A percentile compares a stretch with the other conserved stretches of the same genome.
phyloP scores from a whole-genome alignment of 2,797 vertebrate species.

The Pseudotriccus pelzelni region DNA sequence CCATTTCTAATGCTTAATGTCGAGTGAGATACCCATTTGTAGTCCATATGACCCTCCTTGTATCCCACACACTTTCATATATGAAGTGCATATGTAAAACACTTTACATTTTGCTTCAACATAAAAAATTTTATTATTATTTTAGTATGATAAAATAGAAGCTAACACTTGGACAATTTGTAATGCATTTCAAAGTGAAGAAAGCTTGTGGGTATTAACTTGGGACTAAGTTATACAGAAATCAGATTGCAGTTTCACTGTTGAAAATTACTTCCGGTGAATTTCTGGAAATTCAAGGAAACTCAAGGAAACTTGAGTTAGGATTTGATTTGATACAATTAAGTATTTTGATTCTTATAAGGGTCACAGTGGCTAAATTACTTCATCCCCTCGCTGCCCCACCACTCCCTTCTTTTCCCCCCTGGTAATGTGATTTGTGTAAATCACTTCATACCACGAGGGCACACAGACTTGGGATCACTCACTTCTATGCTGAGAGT shows the following conservation, averaged over 20 bases:
- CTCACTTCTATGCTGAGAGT: background rate
- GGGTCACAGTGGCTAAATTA: background rate
- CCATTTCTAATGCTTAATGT: background rate
- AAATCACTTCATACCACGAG: background rate
- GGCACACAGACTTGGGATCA: background rate
- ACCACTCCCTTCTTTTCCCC: accelerated
- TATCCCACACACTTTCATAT: background rate
- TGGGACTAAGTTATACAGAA: background rate
- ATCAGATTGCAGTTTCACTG: background rate
- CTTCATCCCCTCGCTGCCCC: accelerated
- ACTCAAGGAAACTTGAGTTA: background rate
- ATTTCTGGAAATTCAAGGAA: too few relatives aligned
- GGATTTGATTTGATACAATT: background rate
- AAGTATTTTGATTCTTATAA: background rate
- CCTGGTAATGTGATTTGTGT: background rate
- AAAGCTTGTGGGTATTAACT: background rate
- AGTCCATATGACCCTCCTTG: background rate
- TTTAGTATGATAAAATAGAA: background rate
- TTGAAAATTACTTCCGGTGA: background rate
- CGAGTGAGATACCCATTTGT: background rate
- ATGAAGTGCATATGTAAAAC: background rate
- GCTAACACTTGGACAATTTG: background rate
- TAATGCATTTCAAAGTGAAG: background rate
- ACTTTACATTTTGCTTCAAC: background rate
- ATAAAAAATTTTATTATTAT: background rate